phyloP scores from a whole-genome alignment of 2,113 vertebrate species.

The Talpa occidentalis region DNA sequence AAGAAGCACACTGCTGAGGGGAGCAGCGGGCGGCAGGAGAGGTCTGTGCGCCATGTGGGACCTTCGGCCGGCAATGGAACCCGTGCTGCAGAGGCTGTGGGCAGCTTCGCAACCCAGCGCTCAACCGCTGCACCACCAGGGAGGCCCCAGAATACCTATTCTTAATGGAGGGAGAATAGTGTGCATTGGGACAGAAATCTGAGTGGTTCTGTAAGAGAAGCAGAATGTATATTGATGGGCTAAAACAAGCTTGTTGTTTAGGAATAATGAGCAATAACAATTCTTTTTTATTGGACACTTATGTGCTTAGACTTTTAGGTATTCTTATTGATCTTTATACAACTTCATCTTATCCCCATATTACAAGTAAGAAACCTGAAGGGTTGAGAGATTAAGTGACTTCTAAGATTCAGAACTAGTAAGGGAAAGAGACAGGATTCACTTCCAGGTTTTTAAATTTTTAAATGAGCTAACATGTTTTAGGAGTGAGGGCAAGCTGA shows the following conservation, averaged over 20 bases:
- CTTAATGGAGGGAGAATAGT: neutral
- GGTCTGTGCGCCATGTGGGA: too few species aligned
- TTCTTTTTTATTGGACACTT: neutral
- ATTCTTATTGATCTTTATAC: neutral
- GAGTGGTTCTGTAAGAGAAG: neutral
- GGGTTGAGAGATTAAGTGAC: neutral
- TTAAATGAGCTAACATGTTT: neutral
- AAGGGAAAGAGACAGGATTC: neutral
- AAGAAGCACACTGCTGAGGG: too few species aligned
- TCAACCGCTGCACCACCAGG: too few species aligned
- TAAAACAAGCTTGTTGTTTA: neutral
- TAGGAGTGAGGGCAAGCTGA: too few species aligned
- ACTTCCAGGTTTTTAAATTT: neutral
- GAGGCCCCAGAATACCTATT: neutral
- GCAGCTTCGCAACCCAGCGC: too few species aligned
- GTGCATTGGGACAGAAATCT: neutral
- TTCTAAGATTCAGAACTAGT: neutral
- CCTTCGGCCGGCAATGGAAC: too few species aligned
- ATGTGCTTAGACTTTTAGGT: neutral
- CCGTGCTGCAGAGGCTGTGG: too few species aligned
- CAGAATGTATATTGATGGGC: neutral
- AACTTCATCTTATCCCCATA: neutral
- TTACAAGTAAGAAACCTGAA: conserved; percentile 7
- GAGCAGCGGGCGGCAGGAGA: too few species aligned
- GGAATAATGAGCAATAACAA: neutral